Conservation (phyloP, 37 sponge, comb jelly and placozoan species). For the Eunapius fragilis region DNA sequence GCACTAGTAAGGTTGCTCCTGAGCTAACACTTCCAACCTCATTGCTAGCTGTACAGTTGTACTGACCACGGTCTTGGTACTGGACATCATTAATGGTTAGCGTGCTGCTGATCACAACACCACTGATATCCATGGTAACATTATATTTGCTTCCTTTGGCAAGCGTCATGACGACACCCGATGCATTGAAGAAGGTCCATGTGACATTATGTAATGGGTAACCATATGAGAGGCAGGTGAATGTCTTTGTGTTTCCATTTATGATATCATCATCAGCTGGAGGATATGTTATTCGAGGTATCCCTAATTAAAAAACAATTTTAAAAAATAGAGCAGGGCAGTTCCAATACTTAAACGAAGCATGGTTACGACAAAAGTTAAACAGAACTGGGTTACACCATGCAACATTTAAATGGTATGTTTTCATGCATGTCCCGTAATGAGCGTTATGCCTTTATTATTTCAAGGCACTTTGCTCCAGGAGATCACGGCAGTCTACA, state of each 20-base stretch:
- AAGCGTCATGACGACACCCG: constrained; percentile 4
- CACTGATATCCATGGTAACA: constrained; percentile 13
- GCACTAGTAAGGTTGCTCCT: constrained; percentile 57
- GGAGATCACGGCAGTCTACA: neutral
- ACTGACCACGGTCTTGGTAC: constrained; percentile 66
- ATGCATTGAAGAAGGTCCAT: constrained; percentile 47
- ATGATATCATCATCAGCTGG: constrained; percentile 44
- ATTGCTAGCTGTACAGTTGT: constrained; percentile 56
- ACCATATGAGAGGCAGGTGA: constrained; percentile 53
- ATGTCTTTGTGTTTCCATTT: constrained; percentile 29
- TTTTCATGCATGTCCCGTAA: neutral
- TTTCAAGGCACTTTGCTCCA: neutral
- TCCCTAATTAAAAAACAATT: constrained; percentile 34
- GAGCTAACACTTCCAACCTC: constrained; percentile 7
- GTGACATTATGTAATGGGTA: constrained; percentile 37
- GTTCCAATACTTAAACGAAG: neutral
- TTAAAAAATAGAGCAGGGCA: neutral
- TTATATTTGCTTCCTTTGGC: neutral
- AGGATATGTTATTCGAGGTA: constrained; percentile 32
- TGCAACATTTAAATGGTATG: no score
- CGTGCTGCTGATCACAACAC: neutral
- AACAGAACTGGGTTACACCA: neutral
- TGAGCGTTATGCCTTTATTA: no score
- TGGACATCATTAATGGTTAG: constrained; percentile 43
- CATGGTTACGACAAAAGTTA: neutral